phyloP scores from a whole-genome alignment of 1,140 invertebrate genomes.

The Formica selysi region DNA sequence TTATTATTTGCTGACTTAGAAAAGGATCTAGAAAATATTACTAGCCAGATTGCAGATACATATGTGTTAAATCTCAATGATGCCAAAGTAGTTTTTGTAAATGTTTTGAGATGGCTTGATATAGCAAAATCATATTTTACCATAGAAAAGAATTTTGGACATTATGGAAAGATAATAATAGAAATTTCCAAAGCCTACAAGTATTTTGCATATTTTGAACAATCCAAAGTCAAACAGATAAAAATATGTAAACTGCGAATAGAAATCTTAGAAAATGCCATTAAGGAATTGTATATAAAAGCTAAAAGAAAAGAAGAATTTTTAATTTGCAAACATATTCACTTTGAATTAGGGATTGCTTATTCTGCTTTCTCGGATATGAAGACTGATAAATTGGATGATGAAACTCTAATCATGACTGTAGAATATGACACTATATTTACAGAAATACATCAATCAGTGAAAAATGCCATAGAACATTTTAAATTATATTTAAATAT shows the following conservation, averaged over 20 bases:
- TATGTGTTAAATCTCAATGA: neutral
- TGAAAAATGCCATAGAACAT: too few species aligned
- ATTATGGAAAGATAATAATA: neutral
- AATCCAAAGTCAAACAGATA: neutral
- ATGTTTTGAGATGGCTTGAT: neutral
- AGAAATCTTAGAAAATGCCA: neutral
- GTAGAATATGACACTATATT: too few species aligned
- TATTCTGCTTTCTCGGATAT: too few species aligned
- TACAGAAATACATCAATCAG: too few species aligned
- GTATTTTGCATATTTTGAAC: neutral
- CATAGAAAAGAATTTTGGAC: neutral
- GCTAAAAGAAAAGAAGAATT: too few species aligned
- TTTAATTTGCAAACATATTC: too few species aligned
- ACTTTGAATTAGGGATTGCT: too few species aligned
- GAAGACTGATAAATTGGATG: too few species aligned
- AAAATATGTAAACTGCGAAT: constrained; percentile 23
- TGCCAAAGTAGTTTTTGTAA: neutral
- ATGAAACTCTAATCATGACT: too few species aligned
- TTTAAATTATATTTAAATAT: too few species aligned
- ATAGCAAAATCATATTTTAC: neutral
- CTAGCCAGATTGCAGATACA: neutral
- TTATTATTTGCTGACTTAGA: neutral
- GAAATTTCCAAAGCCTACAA: neutral
- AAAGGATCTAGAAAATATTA: neutral
- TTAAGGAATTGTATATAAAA: neutral